These are phyloP conservation scores for Suncus etruscus DNA, from an alignment of 2,113 vertebrate species.

Conservation along the genomic window DNA sequence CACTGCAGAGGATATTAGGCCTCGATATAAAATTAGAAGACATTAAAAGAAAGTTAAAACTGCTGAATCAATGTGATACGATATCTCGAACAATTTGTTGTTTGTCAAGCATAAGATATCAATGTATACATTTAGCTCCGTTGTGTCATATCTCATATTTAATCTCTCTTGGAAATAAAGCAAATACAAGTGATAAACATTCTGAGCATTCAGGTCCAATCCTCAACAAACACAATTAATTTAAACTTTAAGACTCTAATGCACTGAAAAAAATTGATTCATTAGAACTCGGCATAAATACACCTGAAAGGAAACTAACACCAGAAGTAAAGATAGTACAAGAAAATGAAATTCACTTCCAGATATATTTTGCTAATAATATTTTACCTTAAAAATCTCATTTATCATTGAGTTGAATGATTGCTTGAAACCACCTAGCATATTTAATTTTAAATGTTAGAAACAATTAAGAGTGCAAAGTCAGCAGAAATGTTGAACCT, in stretches of 20 bases:
- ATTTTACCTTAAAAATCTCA: not conserved
- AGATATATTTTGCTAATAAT: not conserved
- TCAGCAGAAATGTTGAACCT: slow-evolving; percentile 11
- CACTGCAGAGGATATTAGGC: slow-evolving; percentile 21
- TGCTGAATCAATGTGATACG: not conserved
- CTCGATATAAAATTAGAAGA: not conserved
- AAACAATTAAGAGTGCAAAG: slow-evolving; percentile 28
- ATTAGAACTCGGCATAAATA: slow-evolving; percentile 55
- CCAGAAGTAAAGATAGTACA: slow-evolving; percentile 15
- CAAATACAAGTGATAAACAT: slow-evolving; percentile 41
- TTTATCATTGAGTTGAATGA: slow-evolving; percentile 29
- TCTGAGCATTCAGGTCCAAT: slow-evolving; percentile 27
- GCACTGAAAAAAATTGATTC: slow-evolving; percentile 32
- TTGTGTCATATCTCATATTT: slow-evolving; percentile 6
- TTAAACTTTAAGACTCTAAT: slow-evolving; percentile 49
- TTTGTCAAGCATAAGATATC: slow-evolving; percentile 35
- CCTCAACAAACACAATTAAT: slow-evolving; percentile 57
- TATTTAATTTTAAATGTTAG: slow-evolving; percentile 27
- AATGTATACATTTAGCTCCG: slow-evolving; percentile 12
- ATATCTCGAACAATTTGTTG: slow-evolving; percentile 2
- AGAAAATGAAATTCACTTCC: slow-evolving; percentile 47
- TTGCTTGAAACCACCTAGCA: slow-evolving; percentile 4
- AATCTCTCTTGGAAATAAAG: slow-evolving; percentile 19
- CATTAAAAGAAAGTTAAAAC: slow-evolving; percentile 2
- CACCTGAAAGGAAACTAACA: slow-evolving; percentile 29